Conservation (phyloP, 2,888 invertebrate species). For the Apoda limacodes region DNA sequence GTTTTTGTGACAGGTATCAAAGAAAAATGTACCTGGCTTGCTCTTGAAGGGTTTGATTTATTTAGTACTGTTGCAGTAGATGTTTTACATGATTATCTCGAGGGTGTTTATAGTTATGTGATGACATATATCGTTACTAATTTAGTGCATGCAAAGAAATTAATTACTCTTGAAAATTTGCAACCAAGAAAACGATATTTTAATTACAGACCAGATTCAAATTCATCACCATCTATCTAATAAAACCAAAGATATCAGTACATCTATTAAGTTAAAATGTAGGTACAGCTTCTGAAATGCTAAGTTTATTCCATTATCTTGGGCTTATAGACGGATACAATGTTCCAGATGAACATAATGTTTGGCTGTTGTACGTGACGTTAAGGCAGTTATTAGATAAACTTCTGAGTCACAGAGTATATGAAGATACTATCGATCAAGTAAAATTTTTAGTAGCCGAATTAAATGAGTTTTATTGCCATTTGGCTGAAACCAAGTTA, state of each 20-base stretch:
- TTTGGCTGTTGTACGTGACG: conserved; percentile 19
- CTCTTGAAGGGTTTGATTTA: conserved; percentile 23
- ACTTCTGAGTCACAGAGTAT: too few species aligned
- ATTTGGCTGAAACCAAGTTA: too few species aligned
- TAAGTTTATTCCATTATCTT: conserved; percentile 21
- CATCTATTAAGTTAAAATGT: conserved; percentile 18
- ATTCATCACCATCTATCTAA: conserved; percentile 16
- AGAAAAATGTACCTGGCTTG: conserved; percentile 23
- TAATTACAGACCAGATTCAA: conserved; percentile 7
- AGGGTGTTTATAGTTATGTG: conserved; percentile 25
- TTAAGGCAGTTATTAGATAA: too few species aligned
- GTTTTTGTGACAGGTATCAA: conserved; percentile 18
- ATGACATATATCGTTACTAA: conserved; percentile 24
- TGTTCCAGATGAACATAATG: conserved; percentile 11
- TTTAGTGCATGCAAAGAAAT: conserved; percentile 14
- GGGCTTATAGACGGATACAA: conserved; percentile 21
- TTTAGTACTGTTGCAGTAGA: conserved; percentile 25
- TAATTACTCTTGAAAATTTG: conserved; percentile 6
- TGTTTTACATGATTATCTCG: conserved; percentile 29
- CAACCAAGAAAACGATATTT: conserved; percentile 11
- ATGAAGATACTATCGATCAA: too few species aligned
- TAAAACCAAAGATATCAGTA: conserved; percentile 16
- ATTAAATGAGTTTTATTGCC: too few species aligned
- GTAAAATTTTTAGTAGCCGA: too few species aligned
- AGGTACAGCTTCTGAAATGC: conserved; percentile 27